A percentile compares a stretch with the other conserved stretches of the same genome.
These are phyloP conservation scores for Chelmon rostratus DNA, from an alignment of 2,797 vertebrate species.

Conservation along the genomic window DNA sequence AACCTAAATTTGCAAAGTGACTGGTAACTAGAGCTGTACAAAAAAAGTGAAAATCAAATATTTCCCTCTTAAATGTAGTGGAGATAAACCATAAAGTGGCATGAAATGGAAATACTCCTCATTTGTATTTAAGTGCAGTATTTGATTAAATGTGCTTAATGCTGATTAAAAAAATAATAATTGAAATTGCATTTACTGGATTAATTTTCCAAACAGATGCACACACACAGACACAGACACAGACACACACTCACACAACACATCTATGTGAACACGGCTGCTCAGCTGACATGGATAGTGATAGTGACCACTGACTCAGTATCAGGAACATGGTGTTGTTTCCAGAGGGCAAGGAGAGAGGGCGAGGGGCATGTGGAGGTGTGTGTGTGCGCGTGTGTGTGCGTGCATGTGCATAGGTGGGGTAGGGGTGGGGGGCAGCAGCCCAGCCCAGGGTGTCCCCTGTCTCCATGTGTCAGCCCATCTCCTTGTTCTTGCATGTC, in stretches of 20 bases:
- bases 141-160: not conserved
- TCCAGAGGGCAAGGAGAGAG: conserved; percentile 69
- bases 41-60: not conserved
- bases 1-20: not conserved
- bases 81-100: not conserved
- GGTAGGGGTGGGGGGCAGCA: not conserved
- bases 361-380: conserved; percentile 50
- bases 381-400: conserved; percentile 27
- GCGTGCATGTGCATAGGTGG: not conserved
- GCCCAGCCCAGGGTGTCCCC: conserved; percentile 79
- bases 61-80: not conserved
- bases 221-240: conserved; percentile 7
- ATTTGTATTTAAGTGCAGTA: not conserved
- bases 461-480: conserved; percentile 84
- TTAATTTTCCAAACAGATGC: conserved; percentile 14
- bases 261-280: conserved; percentile 54
- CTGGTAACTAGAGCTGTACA: not conserved
- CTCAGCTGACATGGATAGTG: conserved; percentile 65
- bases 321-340: conserved; percentile 80
- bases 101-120: conserved; percentile 1
- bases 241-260: conserved; percentile 17
- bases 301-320: conserved; percentile 75
- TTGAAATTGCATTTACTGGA: conserved; percentile 6
- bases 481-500: conserved; percentile 85
- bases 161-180: not conserved